Evolutionary conservation across 1,140 invertebrate species (phyloP).

Genomic region (Anoplophora glabripennis): DNA sequence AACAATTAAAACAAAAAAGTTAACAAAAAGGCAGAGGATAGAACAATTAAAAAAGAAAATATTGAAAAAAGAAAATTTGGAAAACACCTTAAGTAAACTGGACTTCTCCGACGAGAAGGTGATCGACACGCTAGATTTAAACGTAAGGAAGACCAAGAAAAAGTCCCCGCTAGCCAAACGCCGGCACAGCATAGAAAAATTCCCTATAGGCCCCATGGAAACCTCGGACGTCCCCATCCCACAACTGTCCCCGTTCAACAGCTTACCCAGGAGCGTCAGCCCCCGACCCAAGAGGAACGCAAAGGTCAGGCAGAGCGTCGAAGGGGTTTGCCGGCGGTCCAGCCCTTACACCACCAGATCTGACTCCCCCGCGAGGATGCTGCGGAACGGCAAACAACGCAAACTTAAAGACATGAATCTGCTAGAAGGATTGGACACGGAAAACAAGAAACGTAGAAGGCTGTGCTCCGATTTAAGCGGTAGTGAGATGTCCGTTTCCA

Average conservation of each 20-base stretch:
- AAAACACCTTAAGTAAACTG: constrained; percentile 35
- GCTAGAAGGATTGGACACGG: constrained; percentile 54
- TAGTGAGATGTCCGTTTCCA: constrained; percentile 53
- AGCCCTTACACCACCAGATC: constrained; percentile 58
- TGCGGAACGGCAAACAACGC: constrained; percentile 63
- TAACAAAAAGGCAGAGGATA: constrained; percentile 33
- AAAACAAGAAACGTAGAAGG: constrained; percentile 54
- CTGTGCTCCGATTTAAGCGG: constrained; percentile 58
- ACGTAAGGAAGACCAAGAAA: constrained; percentile 38
- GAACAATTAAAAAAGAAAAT: constrained; percentile 32
- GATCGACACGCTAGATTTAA: constrained; percentile 46
- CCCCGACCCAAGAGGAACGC: constrained; percentile 33
- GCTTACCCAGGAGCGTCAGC: constrained; percentile 35
- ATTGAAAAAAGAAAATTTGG: constrained; percentile 42
- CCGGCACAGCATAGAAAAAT: constrained; percentile 47
- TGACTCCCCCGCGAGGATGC: constrained; percentile 53
- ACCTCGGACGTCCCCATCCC: constrained; percentile 18
- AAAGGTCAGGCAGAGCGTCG: constrained; percentile 27
- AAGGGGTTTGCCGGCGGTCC: constrained; percentile 50
- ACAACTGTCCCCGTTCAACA: constrained; percentile 29
- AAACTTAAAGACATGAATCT: constrained; percentile 53
- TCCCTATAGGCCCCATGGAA: constrained; percentile 31
- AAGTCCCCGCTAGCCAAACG: constrained; percentile 33
- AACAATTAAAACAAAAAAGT: constrained; percentile 27
- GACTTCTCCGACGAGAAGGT: constrained; percentile 37